A percentile compares a stretch with the other conserved stretches of the same genome.
Evolutionary conservation across 1,140 invertebrate genomes (phyloP).

Genomic region (Drosophila auraria): DNA sequence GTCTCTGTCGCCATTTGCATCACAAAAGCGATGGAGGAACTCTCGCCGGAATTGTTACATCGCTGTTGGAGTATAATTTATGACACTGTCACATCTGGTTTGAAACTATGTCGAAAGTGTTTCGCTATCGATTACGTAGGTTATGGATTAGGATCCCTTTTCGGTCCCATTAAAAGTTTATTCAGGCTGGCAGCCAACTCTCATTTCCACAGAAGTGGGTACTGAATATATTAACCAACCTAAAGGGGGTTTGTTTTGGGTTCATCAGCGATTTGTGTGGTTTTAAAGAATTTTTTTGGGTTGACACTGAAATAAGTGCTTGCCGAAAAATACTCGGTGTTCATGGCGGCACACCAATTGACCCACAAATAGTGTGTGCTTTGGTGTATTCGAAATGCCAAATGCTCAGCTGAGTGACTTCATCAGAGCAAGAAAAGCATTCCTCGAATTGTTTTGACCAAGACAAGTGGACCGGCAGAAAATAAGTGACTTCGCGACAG

Average conservation of each 20-base stretch:
- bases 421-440: conserved; percentile 52
- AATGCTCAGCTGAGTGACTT: conserved; percentile 25
- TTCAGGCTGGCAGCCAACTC: conserved; percentile 13
- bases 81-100: conserved; percentile 56
- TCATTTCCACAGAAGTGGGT: not conserved
- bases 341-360: conserved; percentile 19
- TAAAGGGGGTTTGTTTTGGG: not conserved
- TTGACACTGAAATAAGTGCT: conserved; percentile 6
- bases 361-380: conserved; percentile 33
- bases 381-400: conserved; percentile 15
- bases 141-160: conserved; percentile 17
- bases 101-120: conserved; percentile 26
- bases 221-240: not conserved
- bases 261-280: not conserved
- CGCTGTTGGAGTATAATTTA: conserved; percentile 58
- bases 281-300: not conserved
- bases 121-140: conserved; percentile 22
- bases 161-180: conserved; percentile 33
- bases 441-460: conserved; percentile 54
- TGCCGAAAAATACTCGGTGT: not conserved
- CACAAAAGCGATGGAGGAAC: conserved; percentile 49
- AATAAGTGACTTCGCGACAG: conserved; percentile 53
- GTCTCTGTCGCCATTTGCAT: conserved; percentile 63
- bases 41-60: conserved; percentile 35
- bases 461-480: conserved; percentile 37